These are phyloP conservation scores for Drosophila lini DNA, from an alignment of 1,140 invertebrate genomes.

Conservation along the genomic window DNA sequence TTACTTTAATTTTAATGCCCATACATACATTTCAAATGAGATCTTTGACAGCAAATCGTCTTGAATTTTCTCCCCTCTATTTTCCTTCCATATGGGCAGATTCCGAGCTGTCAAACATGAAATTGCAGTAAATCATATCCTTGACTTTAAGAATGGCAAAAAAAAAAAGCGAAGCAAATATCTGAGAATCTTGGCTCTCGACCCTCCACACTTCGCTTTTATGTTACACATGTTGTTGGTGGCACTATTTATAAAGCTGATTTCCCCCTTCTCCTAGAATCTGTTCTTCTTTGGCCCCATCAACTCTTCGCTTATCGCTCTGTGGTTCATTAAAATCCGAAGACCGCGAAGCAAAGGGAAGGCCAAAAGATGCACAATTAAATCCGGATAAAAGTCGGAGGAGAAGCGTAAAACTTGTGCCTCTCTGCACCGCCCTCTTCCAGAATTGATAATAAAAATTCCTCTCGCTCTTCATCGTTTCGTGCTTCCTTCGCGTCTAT, in stretches of 20 bases:
- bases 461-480: slow-evolving; percentile 19
- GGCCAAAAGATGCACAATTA: slow-evolving; percentile 36
- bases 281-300: slow-evolving; percentile 5
- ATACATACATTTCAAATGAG: slow-evolving; percentile 18
- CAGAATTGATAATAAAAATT: slow-evolving; percentile 42
- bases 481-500: slow-evolving; percentile 20
- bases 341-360: slow-evolving; percentile 11
- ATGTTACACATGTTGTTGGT: slow-evolving; percentile 23
- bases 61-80: not conserved
- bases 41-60: slow-evolving; percentile 8
- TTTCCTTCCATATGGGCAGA: not conserved
- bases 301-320: slow-evolving; percentile 28
- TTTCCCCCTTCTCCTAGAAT: slow-evolving; percentile 1
- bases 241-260: slow-evolving; percentile 24
- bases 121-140: slow-evolving; percentile 26
- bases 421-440: slow-evolving; percentile 4
- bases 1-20: slow-evolving; percentile 20
- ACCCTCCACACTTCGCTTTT: slow-evolving; percentile 25
- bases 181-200: not conserved
- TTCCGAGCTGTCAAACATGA: slow-evolving; percentile 18
- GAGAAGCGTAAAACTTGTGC: slow-evolving; percentile 5
- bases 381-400: slow-evolving; percentile 14
- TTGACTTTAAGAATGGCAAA: slow-evolving; percentile 25
- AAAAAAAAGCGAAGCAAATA: slow-evolving; percentile 7
- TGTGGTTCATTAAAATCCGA: slow-evolving; percentile 34